A percentile compares a stretch with the other conserved stretches of the same genome.
Conservation (phyloP, 1,140 invertebrate species). For the Drosophila guanche region DNA sequence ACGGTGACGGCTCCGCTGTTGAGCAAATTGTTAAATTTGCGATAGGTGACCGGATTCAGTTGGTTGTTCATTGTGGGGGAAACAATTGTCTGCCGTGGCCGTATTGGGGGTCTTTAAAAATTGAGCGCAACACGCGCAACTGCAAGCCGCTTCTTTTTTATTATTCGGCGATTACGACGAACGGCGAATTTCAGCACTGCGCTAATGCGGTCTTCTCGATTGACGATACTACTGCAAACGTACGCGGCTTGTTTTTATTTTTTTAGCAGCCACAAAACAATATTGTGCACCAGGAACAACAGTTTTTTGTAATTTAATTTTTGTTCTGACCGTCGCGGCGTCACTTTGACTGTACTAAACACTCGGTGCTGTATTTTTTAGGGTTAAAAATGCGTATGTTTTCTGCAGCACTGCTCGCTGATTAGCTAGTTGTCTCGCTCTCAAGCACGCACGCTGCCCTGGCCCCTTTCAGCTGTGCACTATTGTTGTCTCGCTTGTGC, state of each 20-base stretch:
- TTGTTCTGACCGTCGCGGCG: constrained; percentile 71
- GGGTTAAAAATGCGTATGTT: constrained; percentile 66
- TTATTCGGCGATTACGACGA: constrained; percentile 30
- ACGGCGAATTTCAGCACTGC: constrained; percentile 5
- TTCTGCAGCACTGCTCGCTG: constrained; percentile 13
- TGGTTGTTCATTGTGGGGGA: constrained; percentile 73
- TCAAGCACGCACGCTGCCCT: constrained; percentile 29
- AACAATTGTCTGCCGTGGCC: constrained; percentile 30
- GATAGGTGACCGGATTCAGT: constrained; percentile 77
- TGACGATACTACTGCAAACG: neutral
- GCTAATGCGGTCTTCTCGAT: constrained; percentile 7
- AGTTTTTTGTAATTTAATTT: constrained; percentile 60
- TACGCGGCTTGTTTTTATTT: constrained; percentile 26
- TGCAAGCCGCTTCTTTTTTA: constrained; percentile 45
- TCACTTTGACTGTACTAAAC: constrained; percentile 81
- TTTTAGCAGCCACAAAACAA: constrained; percentile 14
- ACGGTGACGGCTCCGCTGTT: constrained; percentile 82
- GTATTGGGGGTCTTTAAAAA: constrained; percentile 26
- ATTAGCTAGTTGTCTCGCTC: constrained; percentile 28
- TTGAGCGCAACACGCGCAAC: constrained; percentile 55
- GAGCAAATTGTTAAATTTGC: constrained; percentile 83
- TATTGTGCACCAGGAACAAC: constrained; percentile 49
- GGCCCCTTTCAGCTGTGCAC: neutral
- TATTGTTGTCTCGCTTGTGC: constrained; percentile 27
- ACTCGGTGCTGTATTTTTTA: constrained; percentile 75